Percentiles rank a stretch among this genome's conserved stretches.
phyloP scores from a whole-genome alignment of 2,888 invertebrate genomes.

The Heliconius charithonia region DNA sequence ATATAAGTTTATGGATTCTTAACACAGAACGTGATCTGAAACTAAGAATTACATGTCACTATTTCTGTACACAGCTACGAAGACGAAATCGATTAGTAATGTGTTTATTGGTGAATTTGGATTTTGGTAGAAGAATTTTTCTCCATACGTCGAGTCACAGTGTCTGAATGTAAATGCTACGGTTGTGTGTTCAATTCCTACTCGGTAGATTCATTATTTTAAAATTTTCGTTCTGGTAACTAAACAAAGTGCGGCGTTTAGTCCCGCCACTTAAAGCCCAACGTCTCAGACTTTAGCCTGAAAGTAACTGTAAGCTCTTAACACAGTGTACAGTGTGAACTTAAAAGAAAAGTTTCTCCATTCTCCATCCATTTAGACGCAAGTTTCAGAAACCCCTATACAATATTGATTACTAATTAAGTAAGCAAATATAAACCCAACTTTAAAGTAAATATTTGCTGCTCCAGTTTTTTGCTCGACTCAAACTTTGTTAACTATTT shows the following conservation, averaged over 20 bases:
- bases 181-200: background rate
- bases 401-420: constrained; percentile 9
- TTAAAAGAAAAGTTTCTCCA: background rate
- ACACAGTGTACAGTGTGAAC: no score
- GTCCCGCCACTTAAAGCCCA: background rate
- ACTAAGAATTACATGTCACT: constrained; percentile 28
- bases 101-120: background rate
- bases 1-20: constrained; percentile 44
- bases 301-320: background rate
- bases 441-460: constrained; percentile 14
- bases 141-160: no score
- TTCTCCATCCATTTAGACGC: background rate
- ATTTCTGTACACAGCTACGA: constrained; percentile 1
- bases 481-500: constrained; percentile 4
- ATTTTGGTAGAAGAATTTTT: background rate
- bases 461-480: background rate
- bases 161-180: no score
- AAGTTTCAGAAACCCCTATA: background rate
- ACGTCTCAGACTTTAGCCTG: no score
- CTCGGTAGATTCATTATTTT: background rate
- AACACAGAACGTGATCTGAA: constrained; percentile 43
- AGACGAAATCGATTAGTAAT: background rate
- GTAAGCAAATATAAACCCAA: constrained; percentile 2
- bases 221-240: background rate
- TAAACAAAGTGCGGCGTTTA: background rate